Conservation (phyloP, 1,140 invertebrate species). For the Thaumetopoea pityocampa region DNA sequence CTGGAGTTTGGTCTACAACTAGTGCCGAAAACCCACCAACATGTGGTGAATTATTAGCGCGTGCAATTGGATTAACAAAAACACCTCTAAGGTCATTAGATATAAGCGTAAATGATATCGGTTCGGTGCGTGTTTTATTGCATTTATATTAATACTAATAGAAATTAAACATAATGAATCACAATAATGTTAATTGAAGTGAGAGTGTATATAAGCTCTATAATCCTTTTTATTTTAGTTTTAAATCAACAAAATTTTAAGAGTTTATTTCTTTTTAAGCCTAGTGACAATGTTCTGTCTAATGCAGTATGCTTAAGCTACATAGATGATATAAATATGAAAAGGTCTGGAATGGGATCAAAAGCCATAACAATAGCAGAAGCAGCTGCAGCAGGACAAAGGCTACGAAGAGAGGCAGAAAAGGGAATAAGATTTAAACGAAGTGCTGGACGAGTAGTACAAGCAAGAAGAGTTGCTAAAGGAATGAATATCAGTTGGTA, state of each 20-base stretch:
- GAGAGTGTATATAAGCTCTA: too few species aligned
- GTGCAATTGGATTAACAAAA: conserved; percentile 63
- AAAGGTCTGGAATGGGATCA: conserved; percentile 63
- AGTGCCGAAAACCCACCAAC: conserved; percentile 63
- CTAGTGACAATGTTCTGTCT: conserved; percentile 52
- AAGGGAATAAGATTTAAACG: conserved; percentile 63
- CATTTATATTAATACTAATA: neutral
- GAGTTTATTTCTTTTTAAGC: conserved; percentile 34
- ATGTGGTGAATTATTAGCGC: conserved; percentile 61
- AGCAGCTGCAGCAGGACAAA: conserved; percentile 58
- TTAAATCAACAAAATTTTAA: neutral
- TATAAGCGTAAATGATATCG: conserved; percentile 67
- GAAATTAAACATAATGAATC: neutral
- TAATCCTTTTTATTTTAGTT: too few species aligned
- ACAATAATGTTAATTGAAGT: neutral
- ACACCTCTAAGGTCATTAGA: conserved; percentile 60
- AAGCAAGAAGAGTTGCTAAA: conserved; percentile 61
- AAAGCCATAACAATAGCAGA: conserved; percentile 61
- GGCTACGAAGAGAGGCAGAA: conserved; percentile 60
- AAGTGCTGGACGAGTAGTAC: conserved; percentile 61
- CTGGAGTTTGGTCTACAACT: conserved; percentile 60
- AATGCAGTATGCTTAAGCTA: conserved; percentile 66
- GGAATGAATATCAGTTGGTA: conserved; percentile 65
- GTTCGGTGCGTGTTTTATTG: conserved; percentile 39
- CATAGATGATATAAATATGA: conserved; percentile 59